phyloP scores from a whole-genome alignment of 2,888 invertebrate genomes.

The Lottia gigantea region DNA sequence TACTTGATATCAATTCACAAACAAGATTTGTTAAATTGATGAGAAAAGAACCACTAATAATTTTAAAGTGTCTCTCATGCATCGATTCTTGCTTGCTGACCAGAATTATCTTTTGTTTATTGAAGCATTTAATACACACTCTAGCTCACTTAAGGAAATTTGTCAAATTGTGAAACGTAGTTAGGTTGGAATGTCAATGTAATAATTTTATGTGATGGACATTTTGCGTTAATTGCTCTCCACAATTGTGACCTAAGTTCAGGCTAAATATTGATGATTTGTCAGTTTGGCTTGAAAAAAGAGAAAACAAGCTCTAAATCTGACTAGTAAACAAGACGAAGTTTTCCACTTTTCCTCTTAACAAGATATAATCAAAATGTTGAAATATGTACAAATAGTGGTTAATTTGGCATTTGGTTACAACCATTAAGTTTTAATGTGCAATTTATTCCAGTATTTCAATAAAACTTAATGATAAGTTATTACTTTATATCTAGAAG shows the following conservation, averaged over 20 bases:
- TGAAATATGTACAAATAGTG: too few species aligned
- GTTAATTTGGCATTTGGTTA: too few species aligned
- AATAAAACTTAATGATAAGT: too few species aligned
- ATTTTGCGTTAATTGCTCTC: constrained; percentile 6
- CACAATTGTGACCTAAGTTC: background rate
- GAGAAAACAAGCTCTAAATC: background rate
- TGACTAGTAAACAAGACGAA: too few species aligned
- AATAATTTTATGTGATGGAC: constrained; percentile 9
- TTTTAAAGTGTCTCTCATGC: constrained; percentile 6
- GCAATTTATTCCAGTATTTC: too few species aligned
- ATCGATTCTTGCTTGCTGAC: background rate
- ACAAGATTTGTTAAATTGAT: background rate
- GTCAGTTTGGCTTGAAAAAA: constrained; percentile 6
- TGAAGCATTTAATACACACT: constrained; percentile 11
- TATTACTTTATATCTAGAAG: too few species aligned
- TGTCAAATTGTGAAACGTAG: constrained; percentile 8
- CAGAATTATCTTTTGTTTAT: background rate
- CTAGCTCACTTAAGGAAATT: background rate
- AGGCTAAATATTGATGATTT: constrained; percentile 8
- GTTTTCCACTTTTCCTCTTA: too few species aligned
- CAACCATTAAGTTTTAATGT: too few species aligned
- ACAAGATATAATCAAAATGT: too few species aligned
- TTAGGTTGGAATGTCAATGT: constrained; percentile 2
- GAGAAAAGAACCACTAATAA: constrained; percentile 1
- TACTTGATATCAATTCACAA: background rate